Evolutionary conservation across 1,140 invertebrate genomes (phyloP), one percentile per base, ranked within the genome.

Genomic region (Drosophila saltans): DNA sequence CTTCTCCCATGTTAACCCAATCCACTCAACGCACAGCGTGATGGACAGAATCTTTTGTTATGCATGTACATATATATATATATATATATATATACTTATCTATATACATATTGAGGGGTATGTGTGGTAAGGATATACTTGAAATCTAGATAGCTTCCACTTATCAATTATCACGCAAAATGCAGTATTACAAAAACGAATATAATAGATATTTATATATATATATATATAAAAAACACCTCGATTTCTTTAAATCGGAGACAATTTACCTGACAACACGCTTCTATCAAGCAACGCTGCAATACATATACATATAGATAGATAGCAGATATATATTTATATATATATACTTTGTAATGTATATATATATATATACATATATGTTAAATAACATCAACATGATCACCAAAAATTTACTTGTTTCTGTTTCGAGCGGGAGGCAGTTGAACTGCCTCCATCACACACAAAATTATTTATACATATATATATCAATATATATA

Each of bases 81-180:
- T 21, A 52, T 26, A 52, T 9, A 52, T 26, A 52, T 3, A 26
- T 8, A 52, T 30, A 4, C 28, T 30, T 30, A 61, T 62, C 36
- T 62, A 55, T 45, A 65, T 67, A 72, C 16, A 59, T 55, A 52
- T 64, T 43, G 62, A 33, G 41, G 52, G 33, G 55, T 55, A n/a
- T n/a, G 59, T n/a, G 59, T 43, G 26, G 40, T 7, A 36, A 33
- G 61, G 48, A 7, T 76, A 76, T 65, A 70, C 21, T 26, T 52
- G 45, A 52, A 71, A 57, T 79, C 78, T 78, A 73, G 43, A 78
- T 81, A 79, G 82, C 81, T 75, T 78, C 21, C 74, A 81, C 71
- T 72, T 82, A 86, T 91, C 88, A 91, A 82, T 88, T 81, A 88
- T 91, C 88, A 91, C 84, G 78, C 81, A 69, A 88, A 91, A 91